Conservation (phyloP, 2,888 invertebrate species). For the Lepidochrysops patricia region DNA sequence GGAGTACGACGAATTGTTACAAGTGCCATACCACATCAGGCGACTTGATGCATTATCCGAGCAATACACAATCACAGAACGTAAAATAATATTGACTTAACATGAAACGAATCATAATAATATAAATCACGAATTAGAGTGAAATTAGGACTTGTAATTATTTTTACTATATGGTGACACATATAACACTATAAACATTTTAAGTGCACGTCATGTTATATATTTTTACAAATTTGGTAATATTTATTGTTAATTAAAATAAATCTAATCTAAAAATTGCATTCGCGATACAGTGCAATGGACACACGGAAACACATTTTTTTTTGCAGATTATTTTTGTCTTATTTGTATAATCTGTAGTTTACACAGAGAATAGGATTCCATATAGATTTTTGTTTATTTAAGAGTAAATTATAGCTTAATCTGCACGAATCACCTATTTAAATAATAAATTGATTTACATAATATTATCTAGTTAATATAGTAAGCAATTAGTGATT, state of each 20-base stretch:
- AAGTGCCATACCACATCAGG: conserved; percentile 71
- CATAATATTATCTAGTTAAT: no score
- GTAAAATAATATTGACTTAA: conserved; percentile 51
- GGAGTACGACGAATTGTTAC: conserved; percentile 71
- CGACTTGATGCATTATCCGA: conserved; percentile 59
- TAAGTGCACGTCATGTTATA: background rate
- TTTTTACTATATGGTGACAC: conserved; percentile 20
- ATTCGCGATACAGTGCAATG: conserved; percentile 29
- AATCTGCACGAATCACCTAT: no score
- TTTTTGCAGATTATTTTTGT: background rate
- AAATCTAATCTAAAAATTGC: conserved; percentile 24
- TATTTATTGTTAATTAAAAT: conserved; percentile 21
- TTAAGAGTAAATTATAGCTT: no score
- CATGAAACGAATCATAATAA: conserved; percentile 46
- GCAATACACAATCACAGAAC: conserved; percentile 61
- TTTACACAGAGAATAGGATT: background rate
- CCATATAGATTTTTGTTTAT: no score
- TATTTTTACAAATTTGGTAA: conserved; percentile 19
- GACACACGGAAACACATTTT: conserved; percentile 23
- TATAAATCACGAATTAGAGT: conserved; percentile 44
- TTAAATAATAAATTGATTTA: no score
- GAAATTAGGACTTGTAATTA: conserved; percentile 28
- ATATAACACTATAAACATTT: conserved; percentile 20
- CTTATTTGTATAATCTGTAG: background rate
- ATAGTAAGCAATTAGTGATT: no score